These are phyloP conservation scores for Anabacerthia variegaticeps DNA, from an alignment of 2,797 vertebrate genomes.

Conservation along the genomic window DNA sequence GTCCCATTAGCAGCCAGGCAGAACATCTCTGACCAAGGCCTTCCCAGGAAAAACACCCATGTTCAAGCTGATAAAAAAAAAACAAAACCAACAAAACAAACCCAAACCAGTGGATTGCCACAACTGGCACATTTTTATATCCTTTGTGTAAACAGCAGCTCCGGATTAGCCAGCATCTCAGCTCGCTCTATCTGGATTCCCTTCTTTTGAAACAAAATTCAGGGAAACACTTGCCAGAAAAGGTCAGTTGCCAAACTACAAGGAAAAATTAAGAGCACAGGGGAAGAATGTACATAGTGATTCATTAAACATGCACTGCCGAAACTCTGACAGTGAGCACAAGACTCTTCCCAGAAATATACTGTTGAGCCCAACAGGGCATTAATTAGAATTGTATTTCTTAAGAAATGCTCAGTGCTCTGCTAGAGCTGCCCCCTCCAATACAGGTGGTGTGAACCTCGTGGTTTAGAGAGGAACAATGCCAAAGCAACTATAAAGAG, in stretches of 20 bases:
- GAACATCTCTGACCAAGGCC: not conserved
- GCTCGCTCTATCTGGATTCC: not conserved
- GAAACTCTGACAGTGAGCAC: not conserved
- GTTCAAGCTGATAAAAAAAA: not conserved
- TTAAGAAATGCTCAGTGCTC: not conserved
- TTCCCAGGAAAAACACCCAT: not conserved
- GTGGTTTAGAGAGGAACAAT: not conserved
- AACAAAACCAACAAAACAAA: no score
- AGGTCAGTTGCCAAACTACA: not conserved
- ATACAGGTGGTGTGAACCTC: fast-evolving
- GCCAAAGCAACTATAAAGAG: not conserved
- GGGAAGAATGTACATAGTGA: fast-evolving
- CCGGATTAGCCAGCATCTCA: not conserved
- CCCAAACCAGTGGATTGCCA: not conserved
- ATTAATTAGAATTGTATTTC: not conserved
- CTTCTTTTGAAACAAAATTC: not conserved
- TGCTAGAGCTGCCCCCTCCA: not conserved
- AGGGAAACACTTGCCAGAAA: not conserved
- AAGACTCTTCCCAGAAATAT: not conserved
- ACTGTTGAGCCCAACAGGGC: not conserved
- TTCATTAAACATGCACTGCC: not conserved
- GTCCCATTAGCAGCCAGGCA: constrained; percentile 28
- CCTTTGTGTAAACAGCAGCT: not conserved
- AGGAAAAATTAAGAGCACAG: not conserved
- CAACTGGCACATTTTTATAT: not conserved